A percentile compares a stretch with the other conserved stretches of the same genome.
These are phyloP conservation scores for Xestoiulus laeticollis DNA, from an alignment of 2,888 invertebrate genomes.

Conservation along the genomic window DNA sequence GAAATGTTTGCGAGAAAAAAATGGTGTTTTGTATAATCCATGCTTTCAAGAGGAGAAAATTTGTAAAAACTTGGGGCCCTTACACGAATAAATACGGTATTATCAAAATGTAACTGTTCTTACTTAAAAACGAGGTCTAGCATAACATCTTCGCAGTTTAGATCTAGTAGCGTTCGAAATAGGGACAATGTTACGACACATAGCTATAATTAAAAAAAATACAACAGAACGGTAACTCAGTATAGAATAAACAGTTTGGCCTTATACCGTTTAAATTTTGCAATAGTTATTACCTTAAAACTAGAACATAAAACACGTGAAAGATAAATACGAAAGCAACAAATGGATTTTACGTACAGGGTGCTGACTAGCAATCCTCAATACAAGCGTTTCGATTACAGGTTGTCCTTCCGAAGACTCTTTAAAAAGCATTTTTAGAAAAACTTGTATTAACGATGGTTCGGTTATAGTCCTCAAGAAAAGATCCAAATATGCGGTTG, in stretches of 20 bases:
- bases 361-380: conserved; percentile 78
- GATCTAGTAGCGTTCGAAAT: conserved; percentile 87
- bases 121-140: conserved; percentile 80
- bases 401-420: conserved; percentile 76
- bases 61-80: no score
- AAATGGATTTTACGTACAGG: conserved; percentile 69
- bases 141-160: conserved; percentile 97
- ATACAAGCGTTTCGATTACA: conserved; percentile 82
- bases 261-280: not conserved
- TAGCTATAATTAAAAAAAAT: conserved; percentile 62
- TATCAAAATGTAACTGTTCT: conserved; percentile 55
- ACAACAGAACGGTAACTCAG: no score
- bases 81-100: not conserved
- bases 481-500: conserved; percentile 92
- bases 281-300: conserved; percentile 37
- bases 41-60: no score
- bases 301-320: no score
- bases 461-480: conserved; percentile 87
- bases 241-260: no score
- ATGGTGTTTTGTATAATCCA: no score
- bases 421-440: conserved; percentile 80
- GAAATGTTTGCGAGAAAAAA: no score
- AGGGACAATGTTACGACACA: conserved; percentile 89
- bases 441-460: conserved; percentile 81
- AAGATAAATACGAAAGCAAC: not conserved